Evolutionary conservation across 1,140 invertebrate genomes (phyloP), one percentile per base, ranked within the genome.

Genomic region (Sogatella furcifera): DNA sequence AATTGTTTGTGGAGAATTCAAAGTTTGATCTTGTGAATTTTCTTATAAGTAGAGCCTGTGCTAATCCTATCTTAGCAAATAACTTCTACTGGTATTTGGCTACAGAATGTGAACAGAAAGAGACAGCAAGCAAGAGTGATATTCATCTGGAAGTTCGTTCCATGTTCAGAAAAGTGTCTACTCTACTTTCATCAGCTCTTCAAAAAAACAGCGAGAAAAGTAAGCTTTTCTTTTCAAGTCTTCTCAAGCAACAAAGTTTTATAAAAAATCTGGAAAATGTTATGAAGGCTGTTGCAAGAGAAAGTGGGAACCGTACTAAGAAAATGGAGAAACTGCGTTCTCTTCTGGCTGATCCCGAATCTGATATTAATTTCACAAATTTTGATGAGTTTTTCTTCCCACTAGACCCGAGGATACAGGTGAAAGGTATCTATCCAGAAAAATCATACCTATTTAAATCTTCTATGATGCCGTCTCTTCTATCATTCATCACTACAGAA

Each of bases 401-500:
- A 0, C 75, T 99, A 15, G 94, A 99, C 78, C 95, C 96, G 0
- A 86, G 86, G 62, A 85, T 97, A 21, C 83, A 80, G 56, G 92
- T 98, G 41, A 90, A 86, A 70, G 94, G 92, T 52, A 95, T 98
- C 44, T 79, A 94, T 49, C 82, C 94, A 0, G 86, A 87, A 69
- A 89, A 89, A 70, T 93, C 95, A 0, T 89, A 85, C 53, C 77
- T 99, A 0, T 99, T 98, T 73, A 98, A 98, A 74, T 97, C 94
- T 31, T 92, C 92, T 3, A 76, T 98, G 44, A 98, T 98, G 94
- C 97, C 97, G n/a, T 92, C 92, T 38, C 89, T 90, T 71, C 78
- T 99, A 19, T 91, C 92, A 4, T 98, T 99, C 73, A 77, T 88
- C n/a, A 95, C 92, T 0, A 82, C 79, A 0, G 81, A 85, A 53